Base-by-base conservation (phyloP, 2,113 vertebrate genomes). In the Chionis minor region DNA sequence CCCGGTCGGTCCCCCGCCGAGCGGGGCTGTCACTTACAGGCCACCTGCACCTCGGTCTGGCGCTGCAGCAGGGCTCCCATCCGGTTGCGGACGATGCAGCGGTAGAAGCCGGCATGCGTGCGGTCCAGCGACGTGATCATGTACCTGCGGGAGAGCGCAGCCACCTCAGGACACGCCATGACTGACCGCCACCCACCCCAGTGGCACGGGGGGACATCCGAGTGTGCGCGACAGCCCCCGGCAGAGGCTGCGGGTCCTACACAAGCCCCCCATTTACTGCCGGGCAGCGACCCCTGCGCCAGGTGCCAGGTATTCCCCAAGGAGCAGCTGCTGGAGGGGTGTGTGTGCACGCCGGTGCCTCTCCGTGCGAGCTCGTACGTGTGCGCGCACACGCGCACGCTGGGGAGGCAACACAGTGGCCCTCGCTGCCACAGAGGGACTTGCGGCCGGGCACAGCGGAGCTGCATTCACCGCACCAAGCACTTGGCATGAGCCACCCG, bases 31-130 rank as follows among this genome's bases (percentile, higher is more conserved):
- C 98, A 99, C 99, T 99, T 97, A 99, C 99, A 99, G 97, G 99
- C 99, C 98, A 99, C 99, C 96, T 99, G 99, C 67, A 99, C 99
- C 96, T 99, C 99, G 0, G 99, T 99, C 86, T 99, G 99, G 90
- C 99, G 98, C 98, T 99, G 99, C 66, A 99, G 98, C 91, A 99
- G 98, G 4, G 99, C 99, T 6, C 99, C 99, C 92, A 99, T 99
- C 18, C 99, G 98, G 96, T 99, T 99, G 54, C 99, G 98, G 94
- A 99, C 99, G 22, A 99, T 99, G 97, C 99, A 99, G 95, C 99
- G 99, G 97, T 99, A 99, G 98, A 99, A 99, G 66, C 99, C 99
- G 1, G 99, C 99, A 2, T 99, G 99, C 13, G 99, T 99, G 84
- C 99, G 98, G 97, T 99, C 99, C 98, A 99, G 95, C 1, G 99